These are phyloP conservation scores for Turdus rufiventris DNA, from an alignment of 2,113 vertebrate genomes.

Conservation along the genomic window DNA sequence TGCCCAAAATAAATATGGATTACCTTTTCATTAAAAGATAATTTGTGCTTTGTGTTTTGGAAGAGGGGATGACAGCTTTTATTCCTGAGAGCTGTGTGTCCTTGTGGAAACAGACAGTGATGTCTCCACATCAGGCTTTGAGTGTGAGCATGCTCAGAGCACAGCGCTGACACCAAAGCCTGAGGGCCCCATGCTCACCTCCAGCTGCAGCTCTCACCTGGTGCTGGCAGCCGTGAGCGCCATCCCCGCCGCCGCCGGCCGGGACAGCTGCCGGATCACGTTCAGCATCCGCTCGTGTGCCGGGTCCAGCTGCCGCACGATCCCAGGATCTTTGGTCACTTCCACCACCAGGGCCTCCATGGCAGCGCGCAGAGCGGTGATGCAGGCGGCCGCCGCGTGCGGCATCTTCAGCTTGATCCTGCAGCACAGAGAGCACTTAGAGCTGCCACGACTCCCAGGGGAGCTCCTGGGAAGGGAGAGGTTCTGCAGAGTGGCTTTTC, in stretches of 20 bases:
- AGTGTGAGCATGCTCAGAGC: fast-evolving
- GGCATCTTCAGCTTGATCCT: constrained; percentile 87
- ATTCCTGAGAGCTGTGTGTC: neutral
- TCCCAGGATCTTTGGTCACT: constrained; percentile 85
- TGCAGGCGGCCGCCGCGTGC: constrained; percentile 77
- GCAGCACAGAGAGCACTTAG: neutral
- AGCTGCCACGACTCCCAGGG: fast-evolving
- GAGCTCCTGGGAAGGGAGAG: fast-evolving
- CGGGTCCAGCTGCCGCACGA: constrained; percentile 81
- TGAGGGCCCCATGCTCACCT: neutral
- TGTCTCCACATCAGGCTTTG: neutral
- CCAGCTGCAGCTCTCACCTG: constrained; percentile 64
- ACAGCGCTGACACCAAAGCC: neutral
- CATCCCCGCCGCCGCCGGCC: constrained; percentile 81
- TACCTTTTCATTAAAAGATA: neutral
- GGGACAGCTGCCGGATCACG: constrained; percentile 82
- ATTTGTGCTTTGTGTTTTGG: neutral
- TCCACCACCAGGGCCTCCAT: constrained; percentile 91
- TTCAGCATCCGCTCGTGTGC: constrained; percentile 80
- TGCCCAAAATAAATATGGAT: neutral
- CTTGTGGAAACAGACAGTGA: neutral
- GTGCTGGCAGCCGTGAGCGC: constrained; percentile 70
- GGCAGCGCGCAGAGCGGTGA: constrained; percentile 81
- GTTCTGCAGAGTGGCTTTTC: neutral
- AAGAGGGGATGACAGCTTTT: neutral